phyloP scores from a whole-genome alignment of 2,797 vertebrate genomes.

The Neopelma chrysocephalum region DNA sequence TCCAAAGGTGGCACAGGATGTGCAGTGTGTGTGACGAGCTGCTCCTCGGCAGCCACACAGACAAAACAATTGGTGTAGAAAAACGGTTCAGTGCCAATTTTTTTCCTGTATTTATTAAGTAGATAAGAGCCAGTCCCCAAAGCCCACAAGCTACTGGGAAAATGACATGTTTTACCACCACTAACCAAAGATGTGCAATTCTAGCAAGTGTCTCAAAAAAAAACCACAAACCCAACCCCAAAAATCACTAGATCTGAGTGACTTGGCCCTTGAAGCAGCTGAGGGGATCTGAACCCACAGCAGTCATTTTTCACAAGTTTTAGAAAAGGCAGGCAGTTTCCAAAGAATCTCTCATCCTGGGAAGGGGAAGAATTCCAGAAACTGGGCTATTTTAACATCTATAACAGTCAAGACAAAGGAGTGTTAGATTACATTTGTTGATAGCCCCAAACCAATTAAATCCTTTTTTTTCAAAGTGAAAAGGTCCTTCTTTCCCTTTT shows the following conservation, averaged over 20 bases:
- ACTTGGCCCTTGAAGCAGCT: background rate
- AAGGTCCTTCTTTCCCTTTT: background rate
- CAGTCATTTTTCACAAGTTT: background rate
- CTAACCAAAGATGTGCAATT: background rate
- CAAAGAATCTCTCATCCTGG: background rate
- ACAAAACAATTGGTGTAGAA: background rate
- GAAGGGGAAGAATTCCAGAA: background rate
- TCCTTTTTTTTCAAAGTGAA: background rate
- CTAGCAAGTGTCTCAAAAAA: background rate
- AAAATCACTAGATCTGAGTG: background rate
- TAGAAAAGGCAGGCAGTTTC: background rate
- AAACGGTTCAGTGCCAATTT: background rate
- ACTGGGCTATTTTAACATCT: background rate
- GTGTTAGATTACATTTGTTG: background rate
- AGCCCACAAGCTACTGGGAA: background rate
- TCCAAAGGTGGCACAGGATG: background rate
- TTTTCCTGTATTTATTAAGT: background rate
- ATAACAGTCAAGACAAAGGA: background rate
- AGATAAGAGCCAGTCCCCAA: background rate
- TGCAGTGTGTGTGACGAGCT: background rate
- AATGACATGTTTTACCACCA: background rate
- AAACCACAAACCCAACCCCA: background rate
- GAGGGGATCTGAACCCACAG: background rate
- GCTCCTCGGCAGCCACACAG: background rate
- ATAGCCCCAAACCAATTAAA: background rate